Base-by-base conservation (phyloP, 2,113 vertebrate species). In the Peromyscus polionotus region DNA sequence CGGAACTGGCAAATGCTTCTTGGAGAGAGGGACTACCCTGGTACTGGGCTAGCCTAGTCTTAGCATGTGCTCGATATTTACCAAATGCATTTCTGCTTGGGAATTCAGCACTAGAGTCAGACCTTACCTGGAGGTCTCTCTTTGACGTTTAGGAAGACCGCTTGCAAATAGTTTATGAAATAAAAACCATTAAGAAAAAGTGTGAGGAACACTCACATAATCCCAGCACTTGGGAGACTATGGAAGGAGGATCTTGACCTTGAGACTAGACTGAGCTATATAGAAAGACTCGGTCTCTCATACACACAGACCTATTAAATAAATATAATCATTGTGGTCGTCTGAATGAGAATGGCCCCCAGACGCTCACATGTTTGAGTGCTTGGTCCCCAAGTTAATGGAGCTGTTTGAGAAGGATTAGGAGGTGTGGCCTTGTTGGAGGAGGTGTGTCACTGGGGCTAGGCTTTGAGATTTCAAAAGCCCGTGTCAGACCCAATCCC, bases 151-250 rank as follows among this genome's bases (percentile, higher is more conserved):
- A 54, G 12, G 45, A 89, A 94, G 83, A 87, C n/a, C 26, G 39
- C n/a, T 95, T 68, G 54, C 11, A 90, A 80, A 54, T 39, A 75
- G 48, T 75, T 91, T 68, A 59, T 84, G 22, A 91, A 80, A 77
- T 51, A 85, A 85, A 51, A 86, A 61, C 39, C 11, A 72, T 10
- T 87, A 33, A 51, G 33, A 59, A 2, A 28, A 48, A 14, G 19
- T 48, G 59, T 90, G 31, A 59, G 57, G 39, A 7, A 16, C 57
- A 48, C 11, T 11, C 11, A 12, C 45, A 36, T 61, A 63, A 77
- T 42, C 20, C 68, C 57, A 36, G 12, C 19, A 48, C 33, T 77
- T 91, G 42, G 42, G 13, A 67, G 33, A 24, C 31, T 48, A 20
- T 65, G 11, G 39, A 73, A 65, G 19, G 42, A 79, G 31, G 42